Base-by-base conservation (phyloP, 2,888 invertebrate species). In the Sesia apiformis region DNA sequence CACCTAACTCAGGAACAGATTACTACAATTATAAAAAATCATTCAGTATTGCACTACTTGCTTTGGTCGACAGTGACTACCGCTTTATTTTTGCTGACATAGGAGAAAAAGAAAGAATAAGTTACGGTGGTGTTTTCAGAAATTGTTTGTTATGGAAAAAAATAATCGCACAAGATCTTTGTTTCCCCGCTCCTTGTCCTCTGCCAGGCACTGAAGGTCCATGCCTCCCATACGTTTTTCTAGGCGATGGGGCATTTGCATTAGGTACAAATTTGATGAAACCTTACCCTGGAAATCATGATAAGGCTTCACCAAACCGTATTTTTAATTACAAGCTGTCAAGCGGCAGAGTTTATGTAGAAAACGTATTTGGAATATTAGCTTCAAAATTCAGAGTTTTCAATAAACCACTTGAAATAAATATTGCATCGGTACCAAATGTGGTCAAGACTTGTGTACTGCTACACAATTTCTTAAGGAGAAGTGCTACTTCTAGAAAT, bases 101-200 rank as follows among this genome's bases (percentile, higher is more conserved):
- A 57, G 54, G 57, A 39, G 40, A 63, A n/a, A 64, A 66, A 60
- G 65, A 66, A 40, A 62, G 64, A 60, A 64, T 66, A 39, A 65
- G 63, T 56, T 63, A 63, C 55, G 61, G 61, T 49, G 60, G 61
- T 42, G 54, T 63, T 4, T 62, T 63, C 40, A 60, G 59, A 5
- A 66, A 67, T 60, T 60, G 43, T 7, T 57, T 63, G 38, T 40
- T 70, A 58, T 68, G 63, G 63, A 40, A 65, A 64, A 67, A 43
- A 59, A 65, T 61, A 1, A 51, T 6, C 57, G 58, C 46, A 55
- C 65, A 67, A 49, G 58, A 57, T 40, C 51, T 65, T 55, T 58
- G 65, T 65, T 57, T 69, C 40, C 66, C 65, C 1, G 40, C 52
- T 55, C 59, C 62, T 41, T 57, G 53, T 52, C 63, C 64, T 4